Conservation (phyloP, 2,888 invertebrate genomes). For the Cheilosia soror region DNA sequence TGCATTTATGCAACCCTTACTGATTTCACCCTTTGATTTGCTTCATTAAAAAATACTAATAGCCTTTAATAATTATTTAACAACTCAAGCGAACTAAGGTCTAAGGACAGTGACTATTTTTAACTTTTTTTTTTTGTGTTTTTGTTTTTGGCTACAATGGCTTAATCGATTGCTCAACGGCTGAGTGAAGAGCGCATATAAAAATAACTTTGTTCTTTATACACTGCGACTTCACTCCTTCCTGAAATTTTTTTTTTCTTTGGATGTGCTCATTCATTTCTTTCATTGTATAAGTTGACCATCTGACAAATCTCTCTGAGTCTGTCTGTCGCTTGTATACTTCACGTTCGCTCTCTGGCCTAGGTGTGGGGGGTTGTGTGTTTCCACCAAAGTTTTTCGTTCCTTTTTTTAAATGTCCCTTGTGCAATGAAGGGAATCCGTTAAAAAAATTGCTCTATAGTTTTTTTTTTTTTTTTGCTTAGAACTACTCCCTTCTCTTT, state of each 20-base stretch:
- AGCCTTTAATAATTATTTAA: conserved; percentile 38
- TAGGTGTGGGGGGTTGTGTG: conserved; percentile 49
- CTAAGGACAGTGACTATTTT: conserved; percentile 45
- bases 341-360: conserved; percentile 51
- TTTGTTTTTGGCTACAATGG: conserved; percentile 36
- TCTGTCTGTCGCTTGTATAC: conserved; percentile 74
- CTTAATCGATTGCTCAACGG: conserved; percentile 63
- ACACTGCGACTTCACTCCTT: conserved; percentile 49
- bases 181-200: conserved; percentile 42
- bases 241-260: conserved; percentile 21
- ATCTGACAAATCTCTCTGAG: conserved; percentile 75
- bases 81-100: conserved; percentile 9
- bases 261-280: conserved; percentile 63
- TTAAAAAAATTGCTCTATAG: conserved; percentile 69
- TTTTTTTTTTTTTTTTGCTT: conserved; percentile 54
- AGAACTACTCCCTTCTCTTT: conserved; percentile 48
- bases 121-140: conserved; percentile 21
- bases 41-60: conserved; percentile 36
- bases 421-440: conserved; percentile 72
- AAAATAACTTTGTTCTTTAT: conserved; percentile 57
- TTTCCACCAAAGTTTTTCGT: conserved; percentile 60
- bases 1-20: not conserved
- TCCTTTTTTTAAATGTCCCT: conserved; percentile 61
- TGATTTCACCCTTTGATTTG: conserved; percentile 5
- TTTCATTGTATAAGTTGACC: conserved; percentile 75